Base-by-base conservation (phyloP, 2,113 vertebrate species). In the Mugil cephalus region DNA sequence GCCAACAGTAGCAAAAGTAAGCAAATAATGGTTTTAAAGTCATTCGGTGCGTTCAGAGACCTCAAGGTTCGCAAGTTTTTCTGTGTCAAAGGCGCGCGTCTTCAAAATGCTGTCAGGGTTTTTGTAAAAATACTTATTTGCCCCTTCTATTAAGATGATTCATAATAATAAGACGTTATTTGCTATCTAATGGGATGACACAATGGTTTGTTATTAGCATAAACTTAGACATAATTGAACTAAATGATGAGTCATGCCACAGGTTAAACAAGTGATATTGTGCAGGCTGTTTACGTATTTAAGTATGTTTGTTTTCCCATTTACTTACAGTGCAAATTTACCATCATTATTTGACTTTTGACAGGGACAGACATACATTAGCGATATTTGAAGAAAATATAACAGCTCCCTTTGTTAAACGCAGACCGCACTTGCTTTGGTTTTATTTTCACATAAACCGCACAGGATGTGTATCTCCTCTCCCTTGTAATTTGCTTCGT, bases 21-120 rank as follows among this genome's bases (percentile, higher is more conserved):
- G 70, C 48, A 86, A 83, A 87, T 81, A 61, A 80, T 46, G 15
- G 43, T 78, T 79, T 70, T 60, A 46, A 42, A 83, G 19, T 80
- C 42, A 14, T 65, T 74, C 64, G 38, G 11, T 46, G 7, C 66
- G 43, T 48, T 34, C n/a, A n/a, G 70, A 77, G 65, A 78, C 76
- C 61, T 75, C 73, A 40, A 69, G 36, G 65, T 2, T 2, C 38
- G 63, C 60, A 71, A 30, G 13, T 55, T 55, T 59, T 55, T 77
- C 43, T 69, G 63, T 69, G 60, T 73, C 39, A 69, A 69, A 58
- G 59, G 38, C 17, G 34, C 40, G 19, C 14, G 39, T 62, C 46
- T 34, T n/a, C 36, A 38, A 18, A 47, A 46, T 7, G 11, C 10
- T 68, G 39, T 17, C 0, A 43, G 12, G 17, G 24, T 5, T 30